Base-by-base conservation (phyloP, 2,113 vertebrate species). In the Phainopepla nitens region DNA sequence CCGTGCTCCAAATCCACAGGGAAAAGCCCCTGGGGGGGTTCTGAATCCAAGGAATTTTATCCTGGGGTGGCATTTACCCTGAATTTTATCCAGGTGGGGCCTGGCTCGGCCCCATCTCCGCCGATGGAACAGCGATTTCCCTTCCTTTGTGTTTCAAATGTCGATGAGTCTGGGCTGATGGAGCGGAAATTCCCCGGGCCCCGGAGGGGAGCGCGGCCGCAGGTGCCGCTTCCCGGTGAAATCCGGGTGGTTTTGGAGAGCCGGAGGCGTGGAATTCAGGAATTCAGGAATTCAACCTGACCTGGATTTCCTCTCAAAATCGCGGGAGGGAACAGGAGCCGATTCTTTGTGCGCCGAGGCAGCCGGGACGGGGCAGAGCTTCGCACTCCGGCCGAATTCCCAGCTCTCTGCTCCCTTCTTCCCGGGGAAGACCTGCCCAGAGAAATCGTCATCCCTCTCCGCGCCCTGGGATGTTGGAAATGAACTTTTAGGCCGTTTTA, bases 281-380 rank as follows among this genome's bases (percentile, higher is more conserved):
- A 53, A 35, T 24, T 23, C 44, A 7, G 44, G 2, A 47, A 6
- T 49, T 14, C 39, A 39, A 41, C 6, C 50, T 42, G 82, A 83
- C 94, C 95, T 83, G 10, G 54, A 13, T 80, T 68, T 15, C 45
- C 66, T 64, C 36, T 27, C 42, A 73, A 78, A 27, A 36, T 57
- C 57, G 0, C 12, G 4, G 33, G 23, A 28, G 62, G 23, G n/a
- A 10, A 47, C 19, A 15, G 50, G 0, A 68, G 24, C 21, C 2
- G 41, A 14, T 57, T 4, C 13, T 17, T 29, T 16, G 13, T 17
- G 1, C 7, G 35, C 70, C 33, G 2, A 60, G 49, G 62, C 77
- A 64, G 54, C 62, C 1, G 87, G 10, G n/a, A 23, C 7, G 12
- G 4, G 64, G 60, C 42, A 41, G 68, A 20, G 87, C 51, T 65